Conservation (phyloP, 2,113 vertebrate species). For the Rissa tridactyla region DNA sequence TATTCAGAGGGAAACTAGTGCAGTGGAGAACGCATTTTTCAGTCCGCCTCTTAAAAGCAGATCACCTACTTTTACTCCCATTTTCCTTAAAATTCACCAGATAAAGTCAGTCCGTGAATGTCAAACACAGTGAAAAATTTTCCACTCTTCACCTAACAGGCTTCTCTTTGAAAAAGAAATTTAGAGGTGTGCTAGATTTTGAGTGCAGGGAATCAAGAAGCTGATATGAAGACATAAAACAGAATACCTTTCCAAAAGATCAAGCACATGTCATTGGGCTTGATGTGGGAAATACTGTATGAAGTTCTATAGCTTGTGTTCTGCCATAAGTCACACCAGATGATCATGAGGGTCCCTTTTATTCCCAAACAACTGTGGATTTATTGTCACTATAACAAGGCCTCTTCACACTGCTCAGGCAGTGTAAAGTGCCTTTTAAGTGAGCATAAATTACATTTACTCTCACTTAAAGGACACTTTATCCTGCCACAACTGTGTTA, state of each 20-base stretch:
- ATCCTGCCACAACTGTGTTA: background rate
- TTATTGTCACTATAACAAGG: constrained; percentile 14
- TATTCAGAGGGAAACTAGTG: background rate
- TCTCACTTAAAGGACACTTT: constrained; percentile 8
- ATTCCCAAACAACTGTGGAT: constrained; percentile 12
- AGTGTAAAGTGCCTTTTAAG: constrained; percentile 8
- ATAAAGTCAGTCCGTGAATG: background rate
- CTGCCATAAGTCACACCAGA: background rate
- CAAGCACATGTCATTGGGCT: background rate
- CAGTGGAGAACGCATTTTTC: background rate
- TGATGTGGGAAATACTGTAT: background rate
- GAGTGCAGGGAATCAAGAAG: background rate
- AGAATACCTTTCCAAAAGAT: background rate
- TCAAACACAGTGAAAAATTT: background rate
- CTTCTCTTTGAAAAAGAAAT: background rate
- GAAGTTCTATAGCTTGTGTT: background rate
- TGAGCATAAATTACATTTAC: constrained; percentile 36
- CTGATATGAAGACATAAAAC: background rate
- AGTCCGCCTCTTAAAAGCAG: background rate
- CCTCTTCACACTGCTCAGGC: background rate
- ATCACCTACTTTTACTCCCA: background rate
- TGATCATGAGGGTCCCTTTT: background rate
- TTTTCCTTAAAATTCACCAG: background rate
- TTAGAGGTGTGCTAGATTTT: background rate
- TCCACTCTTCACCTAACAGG: background rate